Conservation (phyloP, 2,888 invertebrate species). For the Drosophila demipolita region DNA sequence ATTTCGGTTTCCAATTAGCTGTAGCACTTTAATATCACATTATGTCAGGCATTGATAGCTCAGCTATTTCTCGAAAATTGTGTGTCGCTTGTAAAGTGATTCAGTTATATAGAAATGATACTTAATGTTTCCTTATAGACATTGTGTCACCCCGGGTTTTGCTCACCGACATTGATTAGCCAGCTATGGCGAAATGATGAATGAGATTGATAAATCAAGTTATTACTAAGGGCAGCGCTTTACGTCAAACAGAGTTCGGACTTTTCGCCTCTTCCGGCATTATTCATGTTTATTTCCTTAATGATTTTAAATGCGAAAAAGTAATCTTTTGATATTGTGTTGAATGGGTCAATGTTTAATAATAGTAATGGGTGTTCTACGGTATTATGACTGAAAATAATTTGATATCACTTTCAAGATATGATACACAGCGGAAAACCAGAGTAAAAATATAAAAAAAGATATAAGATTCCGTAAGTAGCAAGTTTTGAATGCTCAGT, state of each 20-base stretch:
- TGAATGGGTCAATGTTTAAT: conserved; percentile 43
- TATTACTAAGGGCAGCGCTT: conserved; percentile 46
- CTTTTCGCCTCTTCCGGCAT: conserved; percentile 37
- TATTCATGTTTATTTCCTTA: conserved; percentile 28
- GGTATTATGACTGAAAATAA: not conserved
- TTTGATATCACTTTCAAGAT: conserved; percentile 4
- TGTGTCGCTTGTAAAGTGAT: conserved; percentile 52
- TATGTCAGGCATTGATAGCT: conserved; percentile 35
- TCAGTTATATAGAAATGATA: conserved; percentile 69
- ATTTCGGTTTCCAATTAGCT: conserved; percentile 57
- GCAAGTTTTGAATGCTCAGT: not conserved
- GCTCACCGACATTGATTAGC: conserved; percentile 34
- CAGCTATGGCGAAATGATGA: conserved; percentile 29
- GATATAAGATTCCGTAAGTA: not conserved
- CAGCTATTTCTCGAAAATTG: conserved; percentile 46
- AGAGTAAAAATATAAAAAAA: not conserved
- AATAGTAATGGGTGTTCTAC: conserved; percentile 21
- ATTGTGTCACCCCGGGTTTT: conserved; percentile 63
- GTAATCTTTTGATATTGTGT: not conserved
- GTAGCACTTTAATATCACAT: conserved; percentile 46
- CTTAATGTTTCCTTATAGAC: conserved; percentile 65
- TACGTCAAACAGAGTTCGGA: conserved; percentile 51
- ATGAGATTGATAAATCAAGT: conserved; percentile 34
- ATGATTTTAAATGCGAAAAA: conserved; percentile 4
- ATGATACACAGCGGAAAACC: not conserved